Evolutionary conservation across 2,113 vertebrate species (phyloP).

Genomic region (Miniopterus natalensis): DNA sequence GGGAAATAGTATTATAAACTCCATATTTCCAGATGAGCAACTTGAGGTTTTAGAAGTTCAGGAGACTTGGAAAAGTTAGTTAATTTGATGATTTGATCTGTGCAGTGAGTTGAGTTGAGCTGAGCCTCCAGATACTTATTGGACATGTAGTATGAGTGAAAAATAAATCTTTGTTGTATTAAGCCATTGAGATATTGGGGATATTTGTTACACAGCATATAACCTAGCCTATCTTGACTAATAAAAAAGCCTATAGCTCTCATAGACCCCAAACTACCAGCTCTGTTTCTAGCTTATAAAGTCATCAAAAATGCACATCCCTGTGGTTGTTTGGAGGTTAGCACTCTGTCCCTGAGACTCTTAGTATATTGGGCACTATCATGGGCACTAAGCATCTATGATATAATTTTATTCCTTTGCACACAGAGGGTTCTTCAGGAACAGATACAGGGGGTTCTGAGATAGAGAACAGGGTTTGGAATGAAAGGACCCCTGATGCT

Average conservation of each 20-base stretch:
- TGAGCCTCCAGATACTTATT: neutral
- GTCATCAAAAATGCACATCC: neutral
- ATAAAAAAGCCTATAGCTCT: neutral
- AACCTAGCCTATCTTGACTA: neutral
- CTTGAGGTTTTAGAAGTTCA: neutral
- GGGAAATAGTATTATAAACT: neutral
- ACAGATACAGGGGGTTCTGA: neutral
- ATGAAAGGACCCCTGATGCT: neutral
- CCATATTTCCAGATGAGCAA: neutral
- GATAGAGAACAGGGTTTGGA: neutral
- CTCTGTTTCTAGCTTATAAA: neutral
- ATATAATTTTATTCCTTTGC: neutral
- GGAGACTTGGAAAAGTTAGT: neutral
- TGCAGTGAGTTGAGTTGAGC: neutral
- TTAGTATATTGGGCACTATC: neutral
- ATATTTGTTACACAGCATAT: neutral
- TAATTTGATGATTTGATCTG: neutral
- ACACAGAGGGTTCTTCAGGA: neutral
- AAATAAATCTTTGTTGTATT: neutral
- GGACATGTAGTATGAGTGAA: too few species aligned
- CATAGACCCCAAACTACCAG: neutral
- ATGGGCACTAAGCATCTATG: neutral
- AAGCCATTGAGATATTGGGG: neutral
- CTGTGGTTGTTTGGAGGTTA: too few species aligned
- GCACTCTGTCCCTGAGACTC: neutral